A percentile compares a stretch with the other conserved stretches of the same genome.
These are phyloP conservation scores for Toxotes jaculatrix DNA, from an alignment of 2,113 vertebrate species.

Conservation along the genomic window DNA sequence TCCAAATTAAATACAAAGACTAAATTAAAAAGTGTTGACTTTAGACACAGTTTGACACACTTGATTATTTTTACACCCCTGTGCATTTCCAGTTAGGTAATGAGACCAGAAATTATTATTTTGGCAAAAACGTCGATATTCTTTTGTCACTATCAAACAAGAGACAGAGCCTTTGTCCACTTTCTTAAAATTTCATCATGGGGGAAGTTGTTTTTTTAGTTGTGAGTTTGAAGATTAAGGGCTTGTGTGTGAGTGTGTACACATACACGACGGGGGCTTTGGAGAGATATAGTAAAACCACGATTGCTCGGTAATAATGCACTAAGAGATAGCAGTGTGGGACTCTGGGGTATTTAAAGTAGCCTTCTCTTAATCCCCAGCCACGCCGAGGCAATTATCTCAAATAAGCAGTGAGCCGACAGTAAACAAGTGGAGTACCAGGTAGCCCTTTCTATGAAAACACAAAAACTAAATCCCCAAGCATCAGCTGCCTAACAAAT, in stretches of 20 bases:
- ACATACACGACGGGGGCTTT: neutral
- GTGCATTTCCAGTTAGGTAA: neutral
- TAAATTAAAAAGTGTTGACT: neutral
- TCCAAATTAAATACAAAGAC: neutral
- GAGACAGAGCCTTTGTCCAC: neutral
- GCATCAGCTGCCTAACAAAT: neutral
- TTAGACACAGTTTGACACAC: neutral
- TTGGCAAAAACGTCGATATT: neutral
- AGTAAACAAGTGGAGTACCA: constrained; percentile 13
- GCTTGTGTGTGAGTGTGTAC: neutral
- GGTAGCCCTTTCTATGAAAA: constrained; percentile 3
- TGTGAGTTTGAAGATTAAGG: neutral
- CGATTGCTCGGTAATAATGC: constrained; percentile 28
- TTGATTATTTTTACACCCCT: no score
- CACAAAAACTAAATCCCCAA: constrained; percentile 9
- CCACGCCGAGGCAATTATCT: constrained; percentile 49
- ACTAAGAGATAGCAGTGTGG: constrained; percentile 9
- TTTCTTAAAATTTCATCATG: constrained; percentile 15
- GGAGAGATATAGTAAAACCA: neutral
- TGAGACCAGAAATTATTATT: neutral
- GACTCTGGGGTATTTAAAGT: constrained; percentile 46
- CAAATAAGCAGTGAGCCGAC: constrained; percentile 7
- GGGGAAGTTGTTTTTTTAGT: neutral
- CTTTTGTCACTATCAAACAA: neutral
- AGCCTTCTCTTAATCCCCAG: constrained; percentile 27